Conservation (phyloP, 1,140 invertebrate genomes). For the Aphidius ervi region DNA sequence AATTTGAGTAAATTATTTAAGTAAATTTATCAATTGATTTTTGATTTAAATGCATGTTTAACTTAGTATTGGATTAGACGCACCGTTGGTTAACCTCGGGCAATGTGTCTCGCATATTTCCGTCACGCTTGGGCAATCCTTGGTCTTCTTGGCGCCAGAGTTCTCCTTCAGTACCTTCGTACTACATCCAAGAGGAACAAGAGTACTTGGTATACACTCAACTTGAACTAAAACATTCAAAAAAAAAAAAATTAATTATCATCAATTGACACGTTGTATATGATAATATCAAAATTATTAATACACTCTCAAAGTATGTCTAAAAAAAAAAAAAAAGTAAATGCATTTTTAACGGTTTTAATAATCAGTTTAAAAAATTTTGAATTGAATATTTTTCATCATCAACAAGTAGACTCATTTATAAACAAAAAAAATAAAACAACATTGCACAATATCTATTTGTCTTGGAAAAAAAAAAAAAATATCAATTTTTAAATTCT, state of each 20-base stretch:
- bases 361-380: too few species aligned
- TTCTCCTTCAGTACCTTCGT: not conserved
- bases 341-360: too few species aligned
- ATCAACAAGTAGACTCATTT: too few species aligned
- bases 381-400: too few species aligned
- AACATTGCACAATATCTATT: too few species aligned
- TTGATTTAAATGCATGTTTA: slow-evolving; percentile 3
- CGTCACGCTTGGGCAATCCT: slow-evolving; percentile 33
- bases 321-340: too few species aligned
- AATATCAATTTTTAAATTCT: too few species aligned
- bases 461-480: too few species aligned
- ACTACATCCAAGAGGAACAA: not conserved
- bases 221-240: slow-evolving; percentile 6
- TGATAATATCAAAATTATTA: too few species aligned
- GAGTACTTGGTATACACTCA: not conserved
- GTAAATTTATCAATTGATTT: not conserved
- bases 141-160: slow-evolving; percentile 14
- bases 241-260: not conserved
- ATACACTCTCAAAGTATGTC: too few species aligned
- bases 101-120: slow-evolving; percentile 40
- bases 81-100: slow-evolving; percentile 30
- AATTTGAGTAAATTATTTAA: slow-evolving; percentile 1
- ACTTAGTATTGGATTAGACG: slow-evolving; percentile 31
- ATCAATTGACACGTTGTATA: not conserved
- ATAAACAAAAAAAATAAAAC: too few species aligned